Evolutionary conservation across 2,888 invertebrate species (phyloP), one percentile per base, ranked within the genome.

Genomic region (Branchellion lobata): DNA sequence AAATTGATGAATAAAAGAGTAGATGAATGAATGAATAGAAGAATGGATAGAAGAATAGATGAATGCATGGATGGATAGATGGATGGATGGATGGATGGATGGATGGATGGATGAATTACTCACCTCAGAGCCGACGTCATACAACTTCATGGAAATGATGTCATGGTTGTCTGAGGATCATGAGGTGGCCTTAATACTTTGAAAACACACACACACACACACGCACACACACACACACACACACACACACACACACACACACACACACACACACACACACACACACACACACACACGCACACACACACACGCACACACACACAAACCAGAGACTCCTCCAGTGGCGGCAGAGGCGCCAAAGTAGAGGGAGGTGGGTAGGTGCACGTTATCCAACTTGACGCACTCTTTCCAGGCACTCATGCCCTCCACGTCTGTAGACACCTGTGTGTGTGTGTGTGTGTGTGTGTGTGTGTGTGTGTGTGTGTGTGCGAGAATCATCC

Each of bases 311-410:
- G 29, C 40, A 24, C 51, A 79, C 40, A 73, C 14, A 8, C 31
- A 29, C 3, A 53, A 81, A 90, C 90, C 90, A 82, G 89, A 88
- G 69, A 99, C 89, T 87, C 99, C 97, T 0, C 99, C 99, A 0
- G 99, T 99, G 0, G 96, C 96, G 0, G 99, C 95, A 0, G 96
- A 92, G 2, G 95, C 90, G 0, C 99, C 99, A 87, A 96, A 93
- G 88, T 91, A 96, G 88, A 97, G 98, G 0, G 95, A 95, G 0
- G 96, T 95, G 0, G 99, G 99, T 14, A 99, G 89, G 81, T 92
- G 90, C 0, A 99, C 94, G 72, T 95, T 94, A 84, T 92, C 91
- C 0, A 96, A 96, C 79, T 91, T 90, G 84, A 99, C 92, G 86
- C 99, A 99, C 85, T 93, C 92, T 85, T 94, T 94, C 96, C 97